Evolutionary conservation across 2,113 vertebrate genomes (phyloP).

Genomic region (Globicephala melas): DNA sequence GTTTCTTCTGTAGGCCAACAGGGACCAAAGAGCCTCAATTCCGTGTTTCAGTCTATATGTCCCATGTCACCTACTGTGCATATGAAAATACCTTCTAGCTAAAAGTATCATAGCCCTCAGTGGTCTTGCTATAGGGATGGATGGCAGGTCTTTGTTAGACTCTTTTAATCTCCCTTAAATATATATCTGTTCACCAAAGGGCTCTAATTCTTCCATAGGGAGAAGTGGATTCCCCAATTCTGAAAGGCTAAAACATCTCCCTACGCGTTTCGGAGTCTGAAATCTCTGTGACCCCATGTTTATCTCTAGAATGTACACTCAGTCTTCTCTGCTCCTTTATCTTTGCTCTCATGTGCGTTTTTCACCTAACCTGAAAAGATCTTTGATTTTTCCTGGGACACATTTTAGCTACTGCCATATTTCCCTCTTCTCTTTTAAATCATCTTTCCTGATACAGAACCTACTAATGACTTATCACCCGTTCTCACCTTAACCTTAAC

Average conservation of each 20-base stretch:
- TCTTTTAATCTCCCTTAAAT: background rate
- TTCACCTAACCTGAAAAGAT: background rate
- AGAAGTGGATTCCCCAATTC: background rate
- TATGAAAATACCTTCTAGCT: background rate
- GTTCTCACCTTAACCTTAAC: background rate
- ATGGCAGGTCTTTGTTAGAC: background rate
- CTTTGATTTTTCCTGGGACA: background rate
- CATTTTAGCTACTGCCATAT: background rate
- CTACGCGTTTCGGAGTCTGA: background rate
- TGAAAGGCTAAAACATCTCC: background rate
- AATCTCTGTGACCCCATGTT: background rate
- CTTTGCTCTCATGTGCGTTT: background rate
- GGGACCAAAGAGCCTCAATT: background rate
- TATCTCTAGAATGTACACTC: background rate
- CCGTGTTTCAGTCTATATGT: accelerated
- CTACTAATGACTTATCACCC: too few species aligned
- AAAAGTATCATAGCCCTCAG: accelerated
- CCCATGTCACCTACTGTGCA: background rate
- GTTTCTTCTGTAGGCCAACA: background rate
- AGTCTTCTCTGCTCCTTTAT: background rate
- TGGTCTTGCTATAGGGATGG: background rate
- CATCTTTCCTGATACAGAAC: background rate
- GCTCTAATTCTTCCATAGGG: background rate
- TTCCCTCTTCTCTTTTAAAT: background rate
- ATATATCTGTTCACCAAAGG: background rate